Conservation (phyloP, 1,140 invertebrate species). For the Periplaneta americana region DNA sequence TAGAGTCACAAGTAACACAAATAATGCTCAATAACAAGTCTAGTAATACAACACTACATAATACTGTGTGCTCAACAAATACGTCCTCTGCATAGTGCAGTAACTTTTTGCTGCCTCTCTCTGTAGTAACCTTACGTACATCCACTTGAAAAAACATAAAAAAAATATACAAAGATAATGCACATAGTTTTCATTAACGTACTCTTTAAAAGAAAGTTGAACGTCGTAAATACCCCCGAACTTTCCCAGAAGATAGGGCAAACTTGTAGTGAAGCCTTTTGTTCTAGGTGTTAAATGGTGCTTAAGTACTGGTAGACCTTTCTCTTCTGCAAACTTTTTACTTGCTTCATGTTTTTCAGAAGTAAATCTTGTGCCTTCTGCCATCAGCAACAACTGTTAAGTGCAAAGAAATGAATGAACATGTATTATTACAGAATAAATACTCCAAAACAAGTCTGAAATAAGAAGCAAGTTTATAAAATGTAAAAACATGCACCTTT, state of each 20-base stretch:
- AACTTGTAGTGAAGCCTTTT: constrained; percentile 79
- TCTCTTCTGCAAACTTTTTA: constrained; percentile 79
- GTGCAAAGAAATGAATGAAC: constrained; percentile 2
- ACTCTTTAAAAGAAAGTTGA: constrained; percentile 70
- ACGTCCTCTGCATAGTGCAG: no score
- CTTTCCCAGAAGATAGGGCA: constrained; percentile 65
- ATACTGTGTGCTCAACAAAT: no score
- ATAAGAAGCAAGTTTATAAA: no score
- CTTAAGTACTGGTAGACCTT: constrained; percentile 77
- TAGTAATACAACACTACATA: no score
- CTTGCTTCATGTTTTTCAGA: constrained; percentile 80
- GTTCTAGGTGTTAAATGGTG: constrained; percentile 91
- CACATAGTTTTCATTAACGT: constrained; percentile 37
- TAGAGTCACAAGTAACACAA: no score
- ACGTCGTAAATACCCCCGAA: constrained; percentile 83
- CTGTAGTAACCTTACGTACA: no score
- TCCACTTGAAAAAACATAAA: no score
- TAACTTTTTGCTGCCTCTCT: no score
- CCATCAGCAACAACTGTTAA: constrained; percentile 79
- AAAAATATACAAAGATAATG: no score
- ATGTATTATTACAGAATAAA: background rate
- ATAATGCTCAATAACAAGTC: no score
- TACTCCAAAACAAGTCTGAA: no score
- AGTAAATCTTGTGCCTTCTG: constrained; percentile 92
- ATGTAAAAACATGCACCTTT: no score